A percentile compares a stretch with the other conserved stretches of the same genome.
Evolutionary conservation across 1,140 invertebrate species (phyloP).

Genomic region (Whitmania pigra): DNA sequence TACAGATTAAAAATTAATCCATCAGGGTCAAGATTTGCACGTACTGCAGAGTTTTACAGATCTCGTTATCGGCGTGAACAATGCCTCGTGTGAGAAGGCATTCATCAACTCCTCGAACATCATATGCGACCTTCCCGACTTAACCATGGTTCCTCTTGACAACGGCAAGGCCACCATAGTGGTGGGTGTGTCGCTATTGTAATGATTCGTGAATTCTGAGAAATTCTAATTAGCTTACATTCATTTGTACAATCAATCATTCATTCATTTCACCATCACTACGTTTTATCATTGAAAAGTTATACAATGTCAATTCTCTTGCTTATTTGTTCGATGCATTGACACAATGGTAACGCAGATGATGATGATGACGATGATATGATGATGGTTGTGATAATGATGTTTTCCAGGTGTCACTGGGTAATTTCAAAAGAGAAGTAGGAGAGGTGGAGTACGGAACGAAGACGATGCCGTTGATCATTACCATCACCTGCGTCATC

Average conservation of each 20-base stretch:
- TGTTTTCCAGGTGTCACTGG: neutral
- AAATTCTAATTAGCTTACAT: too few species aligned
- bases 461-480: neutral
- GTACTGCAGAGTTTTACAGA: neutral
- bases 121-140: neutral
- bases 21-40: neutral
- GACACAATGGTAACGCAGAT: too few species aligned
- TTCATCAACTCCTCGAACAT: conserved; percentile 2
- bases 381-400: too few species aligned
- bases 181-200: neutral
- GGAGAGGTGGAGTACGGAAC: neutral
- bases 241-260: too few species aligned
- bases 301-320: too few species aligned
- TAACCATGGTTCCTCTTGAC: neutral
- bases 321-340: too few species aligned
- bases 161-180: neutral
- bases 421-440: neutral
- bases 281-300: too few species aligned
- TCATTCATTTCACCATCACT: too few species aligned
- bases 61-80: neutral
- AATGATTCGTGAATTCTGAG: too few species aligned
- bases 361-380: too few species aligned
- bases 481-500: neutral
- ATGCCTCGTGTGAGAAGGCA: neutral
- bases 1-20: too few species aligned